Evolutionary conservation across 2,113 vertebrate genomes (phyloP), one percentile per base, ranked within the genome.

Genomic region (Melanerpes formicivorus): DNA sequence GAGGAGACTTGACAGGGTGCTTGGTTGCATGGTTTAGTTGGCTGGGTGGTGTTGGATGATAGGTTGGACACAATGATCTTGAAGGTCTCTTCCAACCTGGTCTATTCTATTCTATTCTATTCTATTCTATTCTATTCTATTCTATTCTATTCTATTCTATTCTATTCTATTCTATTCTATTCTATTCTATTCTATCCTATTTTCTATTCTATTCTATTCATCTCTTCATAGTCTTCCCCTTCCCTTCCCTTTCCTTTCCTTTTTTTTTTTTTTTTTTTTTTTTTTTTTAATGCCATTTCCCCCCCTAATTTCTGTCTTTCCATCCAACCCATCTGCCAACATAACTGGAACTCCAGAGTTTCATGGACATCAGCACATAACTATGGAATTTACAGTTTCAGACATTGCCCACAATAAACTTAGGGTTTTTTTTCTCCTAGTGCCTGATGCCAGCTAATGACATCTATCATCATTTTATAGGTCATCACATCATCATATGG

Each of bases 401-500:
- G 54, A 72, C 72, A 64, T 89, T 56, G 62, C 69, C 77, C 80
- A 56, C 11, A 80, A 75, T 56, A 93, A 93, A 93, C 70, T 59
- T 86, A 37, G 42, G 15, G 74, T 5, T 90, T 95, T 93, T 78
- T 50, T 11, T 64, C 44, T 82, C 48, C n/a, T 55, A 34, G 70
- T 79, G 84, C 59, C 65, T 4, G 9, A 6, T 75, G 63, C 42
- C 82, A 93, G 62, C 54, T 70, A 81, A 66, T 42, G 93, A 55
- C 66, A 96, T 95, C 82, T 84, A 83, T 95, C 93, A 93, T 96
- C 29, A 81, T 96, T 96, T 96, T 84, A 70, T 34, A 93, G 95
- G 87, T 91, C 94, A 95, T 93, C 90, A 93, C 82, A 96, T 95
- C 87, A 90, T 95, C 85, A 66, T 91, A 95, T 80, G 90, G 82